These are phyloP conservation scores for Escarpia spicata DNA, from an alignment of 2,888 invertebrate species.

Conservation along the genomic window DNA sequence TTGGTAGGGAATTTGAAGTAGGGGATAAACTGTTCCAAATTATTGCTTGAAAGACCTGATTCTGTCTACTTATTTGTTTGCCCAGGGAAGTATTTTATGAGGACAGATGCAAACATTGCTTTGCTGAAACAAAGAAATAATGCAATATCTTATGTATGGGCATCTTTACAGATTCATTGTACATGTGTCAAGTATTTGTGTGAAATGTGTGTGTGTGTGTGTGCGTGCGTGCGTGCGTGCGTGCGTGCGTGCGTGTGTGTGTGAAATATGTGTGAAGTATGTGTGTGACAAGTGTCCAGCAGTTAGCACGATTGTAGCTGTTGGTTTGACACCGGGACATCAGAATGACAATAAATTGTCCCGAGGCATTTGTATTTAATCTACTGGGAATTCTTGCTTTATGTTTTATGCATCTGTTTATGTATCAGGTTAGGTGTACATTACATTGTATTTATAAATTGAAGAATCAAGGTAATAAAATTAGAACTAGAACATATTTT, in stretches of 20 bases:
- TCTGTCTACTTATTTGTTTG: background rate
- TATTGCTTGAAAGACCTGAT: background rate
- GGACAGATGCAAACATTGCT: background rate
- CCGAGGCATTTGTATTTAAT: background rate
- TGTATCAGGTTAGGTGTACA: background rate
- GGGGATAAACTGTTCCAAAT: background rate
- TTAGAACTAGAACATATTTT: background rate
- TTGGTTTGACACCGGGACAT: background rate
- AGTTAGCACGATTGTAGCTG: background rate
- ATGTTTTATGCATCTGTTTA: background rate
- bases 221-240: too few species aligned
- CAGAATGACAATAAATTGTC: background rate
- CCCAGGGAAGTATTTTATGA: background rate
- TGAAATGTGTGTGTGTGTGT: background rate
- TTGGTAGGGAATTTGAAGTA: background rate
- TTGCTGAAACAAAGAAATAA: background rate
- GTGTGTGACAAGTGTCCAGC: background rate
- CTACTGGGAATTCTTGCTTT: background rate
- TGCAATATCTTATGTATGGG: background rate
- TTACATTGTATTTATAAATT: conserved; percentile 16
- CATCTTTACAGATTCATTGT: background rate
- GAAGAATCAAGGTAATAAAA: background rate
- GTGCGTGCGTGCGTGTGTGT: too few species aligned
- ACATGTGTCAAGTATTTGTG: background rate
- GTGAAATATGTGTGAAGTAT: background rate